Conservation (phyloP, 2,113 vertebrate species). For the Struthio camelus region DNA sequence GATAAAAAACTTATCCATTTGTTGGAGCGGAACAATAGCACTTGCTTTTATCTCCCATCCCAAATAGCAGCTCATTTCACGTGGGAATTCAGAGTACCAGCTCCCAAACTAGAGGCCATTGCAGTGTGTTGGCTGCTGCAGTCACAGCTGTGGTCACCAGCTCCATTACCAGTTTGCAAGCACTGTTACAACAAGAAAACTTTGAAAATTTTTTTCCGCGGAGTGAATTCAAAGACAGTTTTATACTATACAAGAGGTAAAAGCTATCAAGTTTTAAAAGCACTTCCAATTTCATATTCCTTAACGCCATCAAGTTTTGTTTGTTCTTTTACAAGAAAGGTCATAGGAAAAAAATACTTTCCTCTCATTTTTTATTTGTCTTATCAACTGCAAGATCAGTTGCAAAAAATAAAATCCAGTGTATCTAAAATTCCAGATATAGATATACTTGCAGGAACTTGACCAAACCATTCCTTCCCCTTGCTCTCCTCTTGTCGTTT, state of each 20-base stretch:
- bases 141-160: neutral
- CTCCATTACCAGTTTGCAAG: rapidly evolving
- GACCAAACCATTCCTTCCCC: neutral
- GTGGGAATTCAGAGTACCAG: neutral
- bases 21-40: neutral
- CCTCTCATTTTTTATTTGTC: neutral
- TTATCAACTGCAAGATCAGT: neutral
- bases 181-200: neutral
- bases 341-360: neutral
- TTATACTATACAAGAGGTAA: neutral
- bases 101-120: neutral
- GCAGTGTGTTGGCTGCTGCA: neutral
- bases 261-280: neutral
- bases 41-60: neutral
- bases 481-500: neutral
- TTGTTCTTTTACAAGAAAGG: neutral
- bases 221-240: neutral
- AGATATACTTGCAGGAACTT: neutral
- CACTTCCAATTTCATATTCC: neutral
- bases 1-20: rapidly evolving
- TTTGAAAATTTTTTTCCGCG: neutral
- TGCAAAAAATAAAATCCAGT: neutral
- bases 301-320: rapidly evolving
- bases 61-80: neutral
- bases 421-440: neutral